A percentile compares a stretch with the other conserved stretches of the same genome.
phyloP scores from a whole-genome alignment of 2,113 vertebrate species.

The Brachyhypopomus gauderio region DNA sequence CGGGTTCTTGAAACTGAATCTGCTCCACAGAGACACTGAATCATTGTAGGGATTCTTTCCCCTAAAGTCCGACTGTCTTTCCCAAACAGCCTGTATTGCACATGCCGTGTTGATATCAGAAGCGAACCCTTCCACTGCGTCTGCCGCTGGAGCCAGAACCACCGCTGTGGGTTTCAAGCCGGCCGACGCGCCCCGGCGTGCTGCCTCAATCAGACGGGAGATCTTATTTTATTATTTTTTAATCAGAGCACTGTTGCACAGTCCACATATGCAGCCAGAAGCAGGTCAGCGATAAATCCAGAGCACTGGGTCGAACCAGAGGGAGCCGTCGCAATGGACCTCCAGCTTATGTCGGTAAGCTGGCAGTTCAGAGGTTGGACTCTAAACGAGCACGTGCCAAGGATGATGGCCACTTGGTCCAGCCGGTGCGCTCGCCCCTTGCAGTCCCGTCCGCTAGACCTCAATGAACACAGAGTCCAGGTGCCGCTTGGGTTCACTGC shows the following conservation, averaged over 20 bases:
- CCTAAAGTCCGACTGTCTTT: background rate
- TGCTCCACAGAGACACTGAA: background rate
- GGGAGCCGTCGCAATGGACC: constrained; percentile 12
- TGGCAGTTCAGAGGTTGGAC: constrained; percentile 40
- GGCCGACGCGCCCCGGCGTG: constrained; percentile 8
- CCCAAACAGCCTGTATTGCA: background rate
- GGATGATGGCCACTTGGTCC: constrained; percentile 33
- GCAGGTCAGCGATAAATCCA: constrained; percentile 12
- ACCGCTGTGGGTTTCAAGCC: background rate
- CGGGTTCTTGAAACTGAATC: background rate
- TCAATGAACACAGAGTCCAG: constrained; percentile 91
- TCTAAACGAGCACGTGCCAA: constrained; percentile 45
- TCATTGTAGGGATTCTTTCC: background rate
- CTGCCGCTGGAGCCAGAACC: background rate
- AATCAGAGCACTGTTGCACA: constrained; percentile 21
- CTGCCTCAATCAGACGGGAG: constrained; percentile 11
- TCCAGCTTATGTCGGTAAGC: constrained; percentile 30
- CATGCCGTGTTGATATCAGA: background rate
- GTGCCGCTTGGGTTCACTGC: constrained; percentile 89
- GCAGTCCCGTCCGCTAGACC: constrained; percentile 72
- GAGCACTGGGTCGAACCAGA: background rate
- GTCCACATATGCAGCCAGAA: constrained; percentile 5
- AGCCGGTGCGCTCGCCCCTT: constrained; percentile 5
- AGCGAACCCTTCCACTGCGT: background rate
- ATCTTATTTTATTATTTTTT: background rate